Evolutionary conservation across 2,113 vertebrate genomes (phyloP), one percentile per base, ranked within the genome.

Genomic region (Channa argus): DNA sequence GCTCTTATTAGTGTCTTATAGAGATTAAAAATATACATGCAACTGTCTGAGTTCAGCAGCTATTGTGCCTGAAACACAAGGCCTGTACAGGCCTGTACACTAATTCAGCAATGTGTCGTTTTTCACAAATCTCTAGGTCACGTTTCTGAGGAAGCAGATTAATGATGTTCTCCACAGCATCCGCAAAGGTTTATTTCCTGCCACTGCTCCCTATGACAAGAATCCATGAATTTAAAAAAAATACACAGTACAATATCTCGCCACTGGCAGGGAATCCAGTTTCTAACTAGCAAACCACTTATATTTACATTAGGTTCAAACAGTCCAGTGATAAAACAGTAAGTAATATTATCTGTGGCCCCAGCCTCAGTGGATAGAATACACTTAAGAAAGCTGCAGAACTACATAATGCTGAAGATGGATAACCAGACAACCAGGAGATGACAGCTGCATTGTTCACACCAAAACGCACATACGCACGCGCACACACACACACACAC

Each of bases 371-470:
- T 33, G 63, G 39, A 50, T 63, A 53, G 75, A 80, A 80, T 1
- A 56, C 62, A 60, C 54, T 33, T 53, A 37, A 72, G 65, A 86
- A 72, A 74, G 62, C 9, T 1, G 74, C 59, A 24, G 41, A 55
- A 33, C 58, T 46, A 34, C 74, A 24, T 69, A 46, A 51, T 71
- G 72, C 64, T n/a, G 3, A 14, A 85, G 86, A 91, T 74, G 85
- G 83, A 90, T 87, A 74, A 77, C 78, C 37, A 64, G 72, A 76
- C 71, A 39, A 51, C 37, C 10, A 12, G 2, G 13, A 74, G 52
- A 71, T 14, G 88, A 83, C 62, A 37, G 79, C 82, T 50, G 86
- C 77, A 84, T 86, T 74, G 84, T 79, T 88, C 86, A 84, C 84
- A 58, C 54, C 34, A 4, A 51, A 5, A 45, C 61, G 55, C 46